Percentiles rank a stretch among this genome's conserved stretches.
phyloP scores from a whole-genome alignment of 2,113 vertebrate genomes.

The Onychorhynchus coronatus region DNA sequence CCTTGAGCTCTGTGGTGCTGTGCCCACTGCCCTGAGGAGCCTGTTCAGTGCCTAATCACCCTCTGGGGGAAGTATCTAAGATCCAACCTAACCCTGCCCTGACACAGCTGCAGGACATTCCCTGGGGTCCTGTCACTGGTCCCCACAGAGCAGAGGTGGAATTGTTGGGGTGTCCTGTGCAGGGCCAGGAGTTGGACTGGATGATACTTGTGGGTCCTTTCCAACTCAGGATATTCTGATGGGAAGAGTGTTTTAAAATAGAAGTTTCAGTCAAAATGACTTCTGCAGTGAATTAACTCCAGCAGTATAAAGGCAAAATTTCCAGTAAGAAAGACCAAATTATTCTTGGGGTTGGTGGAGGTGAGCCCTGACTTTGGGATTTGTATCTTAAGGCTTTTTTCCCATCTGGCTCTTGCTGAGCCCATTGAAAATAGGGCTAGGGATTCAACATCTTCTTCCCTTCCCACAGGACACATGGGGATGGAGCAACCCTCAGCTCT shows the following conservation, averaged over 20 bases:
- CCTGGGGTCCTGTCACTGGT: neutral
- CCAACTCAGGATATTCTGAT: neutral
- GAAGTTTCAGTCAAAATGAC: neutral
- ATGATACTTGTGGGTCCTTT: neutral
- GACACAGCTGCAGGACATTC: neutral
- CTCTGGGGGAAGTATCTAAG: neutral
- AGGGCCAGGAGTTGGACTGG: rapidly evolving
- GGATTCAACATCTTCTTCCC: neutral
- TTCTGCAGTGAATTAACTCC: neutral
- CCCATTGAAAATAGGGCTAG: neutral
- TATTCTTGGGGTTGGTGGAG: neutral
- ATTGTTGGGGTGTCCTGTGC: neutral
- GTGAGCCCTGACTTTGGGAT: neutral
- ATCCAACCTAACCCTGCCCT: neutral
- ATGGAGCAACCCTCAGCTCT: neutral
- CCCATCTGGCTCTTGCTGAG: neutral
- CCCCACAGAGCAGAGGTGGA: neutral
- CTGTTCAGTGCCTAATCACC: neutral
- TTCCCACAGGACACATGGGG: rapidly evolving
- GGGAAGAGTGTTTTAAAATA: neutral
- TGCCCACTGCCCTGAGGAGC: neutral
- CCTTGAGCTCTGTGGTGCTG: neutral
- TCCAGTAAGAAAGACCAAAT: neutral
- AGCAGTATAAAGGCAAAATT: neutral
- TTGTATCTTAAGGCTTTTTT: neutral